Evolutionary conservation across 2,888 invertebrate species (phyloP), one percentile per base, ranked within the genome.

Genomic region (Pyrrhosoma nymphula): DNA sequence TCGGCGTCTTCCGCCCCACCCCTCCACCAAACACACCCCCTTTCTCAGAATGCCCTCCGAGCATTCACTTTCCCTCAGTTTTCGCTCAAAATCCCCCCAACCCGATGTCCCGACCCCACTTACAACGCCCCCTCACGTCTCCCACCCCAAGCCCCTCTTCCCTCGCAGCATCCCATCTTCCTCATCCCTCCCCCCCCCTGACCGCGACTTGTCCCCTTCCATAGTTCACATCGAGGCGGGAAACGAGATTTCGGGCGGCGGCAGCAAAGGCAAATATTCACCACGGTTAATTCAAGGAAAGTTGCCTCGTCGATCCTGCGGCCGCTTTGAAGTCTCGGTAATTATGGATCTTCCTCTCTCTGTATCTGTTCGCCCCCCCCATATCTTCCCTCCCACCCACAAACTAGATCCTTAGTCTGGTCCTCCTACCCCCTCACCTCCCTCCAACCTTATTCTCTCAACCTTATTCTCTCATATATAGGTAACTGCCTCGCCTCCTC

Each of bases 321-420:
- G 93, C 69, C 93, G 47, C 93, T 93, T 93, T 93, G 93, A 93
- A 93, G 93, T 93, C 69, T 93, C 35, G 75, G 93, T 93, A 93
- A 93, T 93, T 93, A 93, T 93, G 93, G 63, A 93, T 93, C 93
- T 69, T 39, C 91, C 91, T 63, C 91, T 39, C 69, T 93, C 63
- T 39, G 20, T 35, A 60, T 69, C 93, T 69, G 16, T 47, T 35
- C 56, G 0, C 60, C 91, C 39, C 91, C 16, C 63, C 63, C 23
- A 60, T 56, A 56, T 56, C 56, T 56, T 56, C 39, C 8, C 47
- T 2, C 8, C 47, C 8, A 4, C 47, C 47, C 47, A 47, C 47
- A 47, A 2, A 47, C 60, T 63, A 35, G 56, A 10, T 90, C 60
- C 90, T 90, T 56, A 20, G 39, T 23, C 90, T 35, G n/a, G 20